Evolutionary conservation across 2,797 vertebrate genomes (phyloP).

Genomic region (Alcedo atthis): DNA sequence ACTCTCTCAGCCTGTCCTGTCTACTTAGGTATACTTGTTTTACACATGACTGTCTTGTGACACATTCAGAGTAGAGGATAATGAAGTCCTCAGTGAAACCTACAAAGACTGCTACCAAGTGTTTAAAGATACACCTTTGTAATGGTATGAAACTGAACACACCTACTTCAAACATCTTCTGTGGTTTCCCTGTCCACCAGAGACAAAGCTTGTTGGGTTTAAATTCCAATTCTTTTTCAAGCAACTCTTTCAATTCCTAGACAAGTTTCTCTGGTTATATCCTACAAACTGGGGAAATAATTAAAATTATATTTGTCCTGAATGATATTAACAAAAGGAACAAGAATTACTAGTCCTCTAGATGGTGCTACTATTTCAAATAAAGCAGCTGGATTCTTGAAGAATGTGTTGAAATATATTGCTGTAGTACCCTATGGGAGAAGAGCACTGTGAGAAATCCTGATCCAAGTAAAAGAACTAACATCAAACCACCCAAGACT

Average conservation of each 20-base stretch:
- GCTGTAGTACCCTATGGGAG: neutral
- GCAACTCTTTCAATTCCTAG: neutral
- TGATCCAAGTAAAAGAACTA: neutral
- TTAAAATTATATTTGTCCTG: neutral
- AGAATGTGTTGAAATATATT: neutral
- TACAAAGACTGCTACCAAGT: neutral
- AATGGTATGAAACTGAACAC: neutral
- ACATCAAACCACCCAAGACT: neutral
- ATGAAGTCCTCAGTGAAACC: neutral
- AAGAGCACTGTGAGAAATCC: neutral
- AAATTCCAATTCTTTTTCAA: neutral
- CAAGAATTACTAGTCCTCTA: slow-evolving; percentile 49
- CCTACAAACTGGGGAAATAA: neutral
- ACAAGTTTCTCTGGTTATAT: neutral
- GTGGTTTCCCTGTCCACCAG: neutral
- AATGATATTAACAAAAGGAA: neutral
- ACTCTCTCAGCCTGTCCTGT: neutral
- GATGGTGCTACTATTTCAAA: slow-evolving; percentile 66
- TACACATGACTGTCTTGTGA: neutral
- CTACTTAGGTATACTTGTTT: neutral
- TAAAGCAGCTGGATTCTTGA: neutral
- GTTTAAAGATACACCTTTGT: neutral
- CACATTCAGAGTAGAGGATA: neutral
- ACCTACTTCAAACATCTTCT: neutral
- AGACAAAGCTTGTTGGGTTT: neutral